Evolutionary conservation across 2,888 invertebrate genomes (phyloP).

Genomic region (Lottia gigantea): DNA sequence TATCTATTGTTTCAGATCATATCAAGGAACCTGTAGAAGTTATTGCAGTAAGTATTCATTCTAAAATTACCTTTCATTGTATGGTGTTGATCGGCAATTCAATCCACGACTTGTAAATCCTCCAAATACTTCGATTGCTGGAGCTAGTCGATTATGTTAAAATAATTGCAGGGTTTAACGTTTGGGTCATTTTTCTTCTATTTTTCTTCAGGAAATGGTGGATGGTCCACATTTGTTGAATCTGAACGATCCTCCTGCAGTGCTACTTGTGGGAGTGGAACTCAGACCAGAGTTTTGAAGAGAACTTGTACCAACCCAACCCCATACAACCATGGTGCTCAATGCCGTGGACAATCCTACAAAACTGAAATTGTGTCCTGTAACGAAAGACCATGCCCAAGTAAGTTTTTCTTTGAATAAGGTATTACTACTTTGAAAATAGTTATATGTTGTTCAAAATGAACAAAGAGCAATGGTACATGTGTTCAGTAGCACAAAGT

Average conservation of each 20-base stretch:
- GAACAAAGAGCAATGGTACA: too few relatives aligned
- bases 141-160: too few relatives aligned
- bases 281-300: background rate
- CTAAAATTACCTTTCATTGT: too few relatives aligned
- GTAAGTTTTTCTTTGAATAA: background rate
- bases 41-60: constrained; percentile 8
- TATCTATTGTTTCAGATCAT: background rate
- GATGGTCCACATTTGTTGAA: background rate
- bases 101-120: too few relatives aligned
- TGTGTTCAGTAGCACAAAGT: too few relatives aligned
- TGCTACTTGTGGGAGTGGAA: background rate
- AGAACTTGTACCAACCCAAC: background rate
- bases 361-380: constrained; percentile 1
- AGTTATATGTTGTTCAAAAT: too few relatives aligned
- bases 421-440: too few relatives aligned
- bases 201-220: background rate
- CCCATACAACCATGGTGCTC: background rate
- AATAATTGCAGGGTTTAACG: too few relatives aligned
- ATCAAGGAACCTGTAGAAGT: background rate
- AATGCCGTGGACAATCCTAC: background rate
- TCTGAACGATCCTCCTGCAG: background rate
- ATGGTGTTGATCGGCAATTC: too few relatives aligned
- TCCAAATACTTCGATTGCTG: too few relatives aligned
- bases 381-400: background rate
- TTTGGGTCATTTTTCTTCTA: too few relatives aligned